A percentile compares a stretch with the other conserved stretches of the same genome.
Conservation (phyloP, 2,113 vertebrate genomes). For the Actinemys pallida region DNA sequence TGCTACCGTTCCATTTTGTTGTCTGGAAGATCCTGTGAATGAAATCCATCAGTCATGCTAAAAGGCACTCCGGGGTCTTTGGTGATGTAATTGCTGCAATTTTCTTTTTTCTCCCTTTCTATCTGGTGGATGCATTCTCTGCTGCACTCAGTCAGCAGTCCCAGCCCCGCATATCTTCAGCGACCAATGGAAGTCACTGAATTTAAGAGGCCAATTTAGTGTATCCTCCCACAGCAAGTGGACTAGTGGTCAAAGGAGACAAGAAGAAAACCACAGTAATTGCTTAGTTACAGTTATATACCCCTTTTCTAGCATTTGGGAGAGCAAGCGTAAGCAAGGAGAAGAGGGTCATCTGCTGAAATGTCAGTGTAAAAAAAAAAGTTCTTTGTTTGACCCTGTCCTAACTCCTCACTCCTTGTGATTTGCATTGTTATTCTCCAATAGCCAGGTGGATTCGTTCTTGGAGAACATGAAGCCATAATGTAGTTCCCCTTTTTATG, state of each 20-base stretch:
- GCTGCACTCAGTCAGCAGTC: background rate
- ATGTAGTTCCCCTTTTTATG: background rate
- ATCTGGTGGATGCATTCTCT: background rate
- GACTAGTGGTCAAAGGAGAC: background rate
- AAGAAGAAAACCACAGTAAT: background rate
- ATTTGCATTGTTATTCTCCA: background rate
- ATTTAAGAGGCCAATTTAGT: background rate
- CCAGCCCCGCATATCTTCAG: background rate
- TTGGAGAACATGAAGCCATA: background rate
- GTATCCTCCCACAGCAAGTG: background rate
- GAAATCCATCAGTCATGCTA: background rate
- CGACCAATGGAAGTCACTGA: background rate
- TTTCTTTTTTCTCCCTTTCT: background rate
- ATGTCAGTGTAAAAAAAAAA: background rate
- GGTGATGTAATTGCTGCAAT: constrained; percentile 1
- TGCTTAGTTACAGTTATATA: background rate
- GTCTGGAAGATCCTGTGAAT: background rate
- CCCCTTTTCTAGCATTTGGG: rapidly evolving
- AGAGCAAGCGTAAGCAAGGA: background rate
- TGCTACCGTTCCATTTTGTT: background rate
- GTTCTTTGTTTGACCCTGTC: background rate
- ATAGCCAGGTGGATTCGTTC: background rate
- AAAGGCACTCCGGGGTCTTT: background rate
- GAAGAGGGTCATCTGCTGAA: background rate
- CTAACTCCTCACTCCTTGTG: background rate